A percentile compares a stretch with the other conserved stretches of the same genome.
phyloP scores from a whole-genome alignment of 2,113 vertebrate species.

The Hyaena hyaena region DNA sequence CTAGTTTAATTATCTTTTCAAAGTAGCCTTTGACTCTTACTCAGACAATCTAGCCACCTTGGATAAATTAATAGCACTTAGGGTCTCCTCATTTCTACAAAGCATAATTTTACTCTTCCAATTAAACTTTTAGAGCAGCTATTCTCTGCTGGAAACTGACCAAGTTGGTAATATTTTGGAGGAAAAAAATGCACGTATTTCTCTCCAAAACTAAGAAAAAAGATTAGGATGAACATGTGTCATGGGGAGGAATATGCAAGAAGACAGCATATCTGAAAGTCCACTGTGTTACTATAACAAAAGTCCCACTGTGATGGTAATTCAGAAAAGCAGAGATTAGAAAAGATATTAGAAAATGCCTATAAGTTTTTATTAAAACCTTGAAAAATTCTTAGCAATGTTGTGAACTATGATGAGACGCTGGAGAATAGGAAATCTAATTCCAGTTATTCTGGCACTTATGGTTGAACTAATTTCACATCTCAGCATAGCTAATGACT shows the following conservation, averaged over 20 bases:
- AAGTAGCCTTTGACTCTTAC: neutral
- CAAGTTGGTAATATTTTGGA: neutral
- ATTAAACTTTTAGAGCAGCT: neutral
- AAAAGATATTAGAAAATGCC: neutral
- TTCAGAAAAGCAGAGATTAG: neutral
- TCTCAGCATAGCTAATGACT: neutral
- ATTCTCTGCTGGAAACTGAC: neutral
- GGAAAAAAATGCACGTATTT: neutral
- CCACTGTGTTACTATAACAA: neutral
- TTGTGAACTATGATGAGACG: neutral
- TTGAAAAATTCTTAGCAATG: neutral
- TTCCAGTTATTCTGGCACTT: neutral
- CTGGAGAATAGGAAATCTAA: neutral
- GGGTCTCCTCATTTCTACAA: neutral
- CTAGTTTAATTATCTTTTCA: conserved; percentile 30
- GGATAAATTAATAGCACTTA: conserved; percentile 22
- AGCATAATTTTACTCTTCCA: neutral
- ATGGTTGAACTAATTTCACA: neutral
- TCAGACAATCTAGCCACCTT: neutral
- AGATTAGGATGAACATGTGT: neutral
- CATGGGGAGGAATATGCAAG: neutral
- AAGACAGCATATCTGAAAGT: neutral
- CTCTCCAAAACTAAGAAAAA: neutral
- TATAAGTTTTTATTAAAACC: neutral
- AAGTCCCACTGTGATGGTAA: neutral